A percentile compares a stretch with the other conserved stretches of the same genome.
Conservation (phyloP, 1,140 invertebrate species). For the Chironomus tepperi region DNA sequence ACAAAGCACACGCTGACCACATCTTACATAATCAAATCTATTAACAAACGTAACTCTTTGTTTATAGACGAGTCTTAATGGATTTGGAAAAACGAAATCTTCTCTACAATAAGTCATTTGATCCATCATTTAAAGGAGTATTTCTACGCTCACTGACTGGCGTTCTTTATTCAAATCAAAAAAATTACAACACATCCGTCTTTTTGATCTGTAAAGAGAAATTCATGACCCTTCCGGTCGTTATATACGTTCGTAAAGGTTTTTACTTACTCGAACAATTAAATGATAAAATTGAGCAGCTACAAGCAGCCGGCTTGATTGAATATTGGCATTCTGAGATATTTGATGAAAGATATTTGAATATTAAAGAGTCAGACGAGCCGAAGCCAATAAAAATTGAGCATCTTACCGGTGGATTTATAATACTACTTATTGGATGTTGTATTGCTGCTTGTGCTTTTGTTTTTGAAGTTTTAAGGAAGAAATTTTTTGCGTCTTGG, state of each 20-base stretch:
- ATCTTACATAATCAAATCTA: too few species aligned
- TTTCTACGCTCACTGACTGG: not conserved
- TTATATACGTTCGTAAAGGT: not conserved
- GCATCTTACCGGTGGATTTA: not conserved
- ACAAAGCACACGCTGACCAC: too few species aligned
- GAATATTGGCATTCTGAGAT: constrained; percentile 13
- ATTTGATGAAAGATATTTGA: not conserved
- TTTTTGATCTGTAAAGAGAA: not conserved
- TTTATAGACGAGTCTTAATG: not conserved
- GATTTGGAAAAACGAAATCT: not conserved
- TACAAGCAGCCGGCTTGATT: not conserved
- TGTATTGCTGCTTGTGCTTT: not conserved
- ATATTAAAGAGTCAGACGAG: not conserved
- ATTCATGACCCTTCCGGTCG: not conserved
- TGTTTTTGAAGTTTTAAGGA: not conserved
- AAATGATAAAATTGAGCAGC: not conserved
- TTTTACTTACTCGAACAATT: not conserved
- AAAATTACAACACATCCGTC: not conserved
- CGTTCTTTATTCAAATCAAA: not conserved
- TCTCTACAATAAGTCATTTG: not conserved
- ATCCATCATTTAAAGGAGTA: not conserved
- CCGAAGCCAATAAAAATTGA: not conserved
- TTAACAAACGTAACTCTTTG: not conserved
- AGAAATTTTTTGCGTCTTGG: not conserved
- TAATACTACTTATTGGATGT: not conserved